phyloP scores from a whole-genome alignment of 2,888 invertebrate species.

The Acholoe squamosa region DNA sequence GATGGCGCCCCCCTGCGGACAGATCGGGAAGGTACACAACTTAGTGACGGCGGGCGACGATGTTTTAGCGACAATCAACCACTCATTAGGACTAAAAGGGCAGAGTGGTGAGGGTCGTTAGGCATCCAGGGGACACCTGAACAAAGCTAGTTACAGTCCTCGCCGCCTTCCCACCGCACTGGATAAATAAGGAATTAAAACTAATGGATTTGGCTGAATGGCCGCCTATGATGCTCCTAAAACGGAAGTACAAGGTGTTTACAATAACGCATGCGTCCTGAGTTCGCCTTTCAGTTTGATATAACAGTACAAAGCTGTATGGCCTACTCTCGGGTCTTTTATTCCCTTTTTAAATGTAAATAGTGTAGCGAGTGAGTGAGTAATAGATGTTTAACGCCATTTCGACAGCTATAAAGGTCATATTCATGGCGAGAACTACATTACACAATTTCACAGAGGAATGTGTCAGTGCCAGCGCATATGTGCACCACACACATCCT shows the following conservation, averaged over 20 bases:
- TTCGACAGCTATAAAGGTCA: no score
- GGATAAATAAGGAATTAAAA: slow-evolving; percentile 19
- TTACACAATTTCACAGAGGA: no score
- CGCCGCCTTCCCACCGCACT: neutral
- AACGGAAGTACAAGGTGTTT: neutral
- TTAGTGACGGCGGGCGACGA: neutral
- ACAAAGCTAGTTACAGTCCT: slow-evolving; percentile 10
- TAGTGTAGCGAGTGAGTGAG: no score
- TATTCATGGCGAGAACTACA: no score
- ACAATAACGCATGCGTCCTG: neutral
- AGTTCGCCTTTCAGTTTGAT: no score
- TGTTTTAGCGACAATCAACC: slow-evolving; percentile 42
- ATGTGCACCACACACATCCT: no score
- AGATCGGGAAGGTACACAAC: slow-evolving; percentile 35
- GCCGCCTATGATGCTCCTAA: slow-evolving; percentile 7
- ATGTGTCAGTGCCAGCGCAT: no score
- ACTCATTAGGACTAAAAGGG: slow-evolving; percentile 39
- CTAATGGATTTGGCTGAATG: slow-evolving; percentile 22
- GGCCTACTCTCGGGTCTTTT: no score
- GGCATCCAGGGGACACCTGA: neutral
- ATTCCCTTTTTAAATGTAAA: no score
- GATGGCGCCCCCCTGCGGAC: slow-evolving; percentile 40
- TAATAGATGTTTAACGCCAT: no score
- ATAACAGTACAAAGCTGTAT: no score
- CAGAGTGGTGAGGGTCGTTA: neutral